Evolutionary conservation across 2,888 invertebrate species (phyloP), one percentile per base, ranked within the genome.

Genomic region (Coremacera marginata): DNA sequence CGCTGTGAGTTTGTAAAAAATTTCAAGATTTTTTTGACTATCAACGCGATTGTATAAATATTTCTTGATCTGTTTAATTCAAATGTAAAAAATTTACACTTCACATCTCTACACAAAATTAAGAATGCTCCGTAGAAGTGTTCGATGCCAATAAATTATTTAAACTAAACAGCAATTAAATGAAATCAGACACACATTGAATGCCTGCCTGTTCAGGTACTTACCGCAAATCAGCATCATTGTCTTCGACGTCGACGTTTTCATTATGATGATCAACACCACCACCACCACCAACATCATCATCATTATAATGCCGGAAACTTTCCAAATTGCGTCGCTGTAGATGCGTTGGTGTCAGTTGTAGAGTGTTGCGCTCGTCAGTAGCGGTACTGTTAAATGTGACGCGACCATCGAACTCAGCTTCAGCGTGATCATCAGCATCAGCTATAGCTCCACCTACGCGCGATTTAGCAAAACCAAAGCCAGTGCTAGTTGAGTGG

Each of bases 261-360:
- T 52, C 52, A 16, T 55, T 52, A 37, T 57, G 52, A 37, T 51
- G n/a, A 16, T 67, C 44, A 37, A n/a, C 55, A 19, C 11, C 34
- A 70, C 16, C 37, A 52, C 52, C 11, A 60, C 31, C 55, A 19
- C 11, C 34, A 70, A 5, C 37, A 49, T 52, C 11, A 65, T 74
- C 70, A 34, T 75, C 78, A 77, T 82, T 83, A 83, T 85, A 82
- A 85, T 85, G 87, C 87, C 87, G 88, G 87, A 87, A 87, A 87
- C 87, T 87, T 87, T 87, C 87, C 87, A 88, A 87, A 87, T 86
- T 86, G 82, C 84, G 86, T 82, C 83, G 82, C 52, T n/a, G 76
- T 62, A 79, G 77, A 77, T 80, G 85, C 81, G 84, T 80, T 80
- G 80, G 85, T 85, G 76, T 74, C 52, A 74, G 34, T 16, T 71